Base-by-base conservation (phyloP, 2,888 invertebrate species). In the Tinea semifulvella region DNA sequence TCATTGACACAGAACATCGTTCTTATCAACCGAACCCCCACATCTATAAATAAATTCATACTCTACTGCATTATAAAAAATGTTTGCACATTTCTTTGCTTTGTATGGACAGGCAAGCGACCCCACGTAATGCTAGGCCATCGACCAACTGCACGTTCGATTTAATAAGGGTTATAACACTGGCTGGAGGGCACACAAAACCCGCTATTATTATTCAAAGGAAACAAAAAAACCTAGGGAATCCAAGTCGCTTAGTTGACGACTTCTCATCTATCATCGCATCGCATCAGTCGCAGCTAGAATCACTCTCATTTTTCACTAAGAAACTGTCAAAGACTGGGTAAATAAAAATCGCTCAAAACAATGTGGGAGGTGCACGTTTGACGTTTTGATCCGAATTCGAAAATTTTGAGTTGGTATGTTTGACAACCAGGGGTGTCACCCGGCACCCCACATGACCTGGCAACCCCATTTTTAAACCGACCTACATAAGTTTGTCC, bases 131-230 rank as follows among this genome's bases (percentile, higher is more conserved):
- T 54, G 56, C 63, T 46, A 40, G 40, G 40, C 38, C 38, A 38
- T 22, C 22, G 59, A 64, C 61, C 74, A 76, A 75, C 74, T 71
- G 72, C 71, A 62, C 68, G 73, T 74, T 66, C 68, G 72, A 73
- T 66, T 65, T 65, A 65, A 64, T 57, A 75, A 76, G 77, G 77
- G 79, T 77, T 71, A 68, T 53, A 53, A 68, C 53, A 53, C 71
- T 67, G n/a, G 31, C 69, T 58, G 68, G 66, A 69, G 73, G 69
- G 69, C 61, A 58, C 67, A 68, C 67, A 65, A 68, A 66, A 60
- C 52, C 19, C 55, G 62, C 65, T 74, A 75, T 74, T 77, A 75
- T 77, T 76, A 77, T 71, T 72, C 63, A 63, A 60, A 59, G 48
- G 54, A 53, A 56, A 63, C n/a, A n/a, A 65, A 68, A 68, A 66